These are phyloP conservation scores for Atlantisia rogersi DNA, from an alignment of 2,113 vertebrate species.

Conservation along the genomic window DNA sequence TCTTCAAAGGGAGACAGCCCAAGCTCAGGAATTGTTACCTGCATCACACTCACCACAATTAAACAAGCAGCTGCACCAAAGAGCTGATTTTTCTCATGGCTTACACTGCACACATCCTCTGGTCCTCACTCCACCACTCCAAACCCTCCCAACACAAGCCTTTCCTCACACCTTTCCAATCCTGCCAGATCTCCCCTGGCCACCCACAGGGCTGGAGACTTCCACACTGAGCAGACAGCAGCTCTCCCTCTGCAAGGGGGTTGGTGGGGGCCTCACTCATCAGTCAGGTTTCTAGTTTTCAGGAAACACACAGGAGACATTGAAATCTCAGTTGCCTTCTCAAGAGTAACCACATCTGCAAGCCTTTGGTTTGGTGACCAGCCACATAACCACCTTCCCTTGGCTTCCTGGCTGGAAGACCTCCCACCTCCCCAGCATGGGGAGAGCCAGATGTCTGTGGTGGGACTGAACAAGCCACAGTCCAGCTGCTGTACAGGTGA, in stretches of 20 bases:
- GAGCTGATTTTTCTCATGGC: not conserved
- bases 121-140: not conserved
- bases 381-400: not conserved
- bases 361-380: accelerated
- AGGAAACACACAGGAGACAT: not conserved
- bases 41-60: not conserved
- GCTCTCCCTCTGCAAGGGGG: not conserved
- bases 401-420: not conserved
- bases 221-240: not conserved
- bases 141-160: not conserved
- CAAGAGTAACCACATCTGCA: not conserved
- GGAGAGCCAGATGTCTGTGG: not conserved
- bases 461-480: not conserved
- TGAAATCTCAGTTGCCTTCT: not conserved
- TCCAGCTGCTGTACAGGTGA: not conserved
- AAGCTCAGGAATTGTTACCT: not conserved
- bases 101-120: accelerated
- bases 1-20: not conserved
- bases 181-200: not conserved
- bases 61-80: not conserved
- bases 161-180: too few relatives aligned
- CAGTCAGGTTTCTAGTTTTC: not conserved
- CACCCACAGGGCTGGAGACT: not conserved
- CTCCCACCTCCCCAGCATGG: too few relatives aligned
- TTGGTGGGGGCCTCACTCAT: accelerated